Conservation (phyloP, 2,888 invertebrate genomes). For the Drosophila diplacantha region DNA sequence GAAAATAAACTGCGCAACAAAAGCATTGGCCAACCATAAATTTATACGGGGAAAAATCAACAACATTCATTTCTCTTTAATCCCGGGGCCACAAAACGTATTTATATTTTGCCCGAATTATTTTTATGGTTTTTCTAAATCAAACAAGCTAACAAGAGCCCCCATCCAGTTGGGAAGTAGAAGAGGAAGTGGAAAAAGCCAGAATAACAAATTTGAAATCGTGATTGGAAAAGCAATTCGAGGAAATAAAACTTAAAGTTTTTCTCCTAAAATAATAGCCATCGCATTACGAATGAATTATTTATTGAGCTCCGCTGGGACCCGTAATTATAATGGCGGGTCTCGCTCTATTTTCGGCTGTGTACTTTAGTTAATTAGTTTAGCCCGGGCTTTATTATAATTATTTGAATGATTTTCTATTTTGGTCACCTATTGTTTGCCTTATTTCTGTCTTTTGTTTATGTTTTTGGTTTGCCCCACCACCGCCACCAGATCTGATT, state of each 20-base stretch:
- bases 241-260: slow-evolving; percentile 22
- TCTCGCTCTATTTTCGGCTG: slow-evolving; percentile 9
- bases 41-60: not conserved
- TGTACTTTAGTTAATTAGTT: slow-evolving; percentile 28
- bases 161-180: no score
- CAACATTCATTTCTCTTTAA: slow-evolving; percentile 19
- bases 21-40: slow-evolving; percentile 24
- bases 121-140: slow-evolving; percentile 28
- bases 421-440: slow-evolving; percentile 19
- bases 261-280: slow-evolving; percentile 22
- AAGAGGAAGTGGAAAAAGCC: not conserved
- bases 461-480: slow-evolving; percentile 20
- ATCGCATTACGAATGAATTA: slow-evolving; percentile 16
- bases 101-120: slow-evolving; percentile 22
- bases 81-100: slow-evolving; percentile 16
- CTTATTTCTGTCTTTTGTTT: slow-evolving; percentile 24
- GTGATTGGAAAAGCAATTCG: slow-evolving; percentile 18
- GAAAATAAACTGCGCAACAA: slow-evolving; percentile 18
- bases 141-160: slow-evolving; percentile 2
- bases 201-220: slow-evolving; percentile 27
- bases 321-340: slow-evolving; percentile 17
- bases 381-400: slow-evolving; percentile 20
- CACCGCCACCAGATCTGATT: slow-evolving; percentile 66
- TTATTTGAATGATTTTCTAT: slow-evolving; percentile 20
- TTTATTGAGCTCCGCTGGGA: not conserved